These are phyloP conservation scores for Myotis lucifugus DNA, from an alignment of 2,113 vertebrate species.

Conservation along the genomic window DNA sequence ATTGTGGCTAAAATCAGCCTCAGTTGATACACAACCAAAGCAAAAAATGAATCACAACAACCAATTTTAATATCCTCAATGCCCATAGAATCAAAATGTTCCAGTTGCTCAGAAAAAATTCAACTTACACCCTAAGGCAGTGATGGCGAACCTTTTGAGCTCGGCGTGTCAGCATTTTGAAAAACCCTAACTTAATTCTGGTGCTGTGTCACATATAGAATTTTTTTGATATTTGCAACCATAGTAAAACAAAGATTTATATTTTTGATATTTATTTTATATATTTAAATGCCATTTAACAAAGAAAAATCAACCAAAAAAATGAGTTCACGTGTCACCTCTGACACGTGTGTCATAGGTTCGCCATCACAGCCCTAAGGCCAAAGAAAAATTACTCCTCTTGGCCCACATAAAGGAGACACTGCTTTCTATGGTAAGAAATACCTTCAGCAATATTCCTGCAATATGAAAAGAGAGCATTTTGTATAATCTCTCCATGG, in stretches of 20 bases:
- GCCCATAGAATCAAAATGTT: constrained; percentile 45
- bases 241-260: no score
- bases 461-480: neutral
- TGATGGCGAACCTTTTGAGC: no score
- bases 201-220: no score
- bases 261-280: no score
- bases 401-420: neutral
- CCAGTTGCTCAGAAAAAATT: constrained; percentile 30
- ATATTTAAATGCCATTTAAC: no score
- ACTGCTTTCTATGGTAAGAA: neutral
- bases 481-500: neutral
- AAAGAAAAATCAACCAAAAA: no score
- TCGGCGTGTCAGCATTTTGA: no score
- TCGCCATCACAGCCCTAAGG: neutral
- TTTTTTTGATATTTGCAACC: no score
- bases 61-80: constrained; percentile 7
- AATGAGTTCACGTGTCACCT: no score
- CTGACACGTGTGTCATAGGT: no score
- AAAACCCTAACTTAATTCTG: no score
- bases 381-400: constrained; percentile 33
- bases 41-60: constrained; percentile 44
- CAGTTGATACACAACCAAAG: neutral
- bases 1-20: constrained; percentile 39
- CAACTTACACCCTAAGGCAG: neutral
- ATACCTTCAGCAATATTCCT: neutral